phyloP scores from a whole-genome alignment of 2,113 vertebrate species.

The Puma concolor region DNA sequence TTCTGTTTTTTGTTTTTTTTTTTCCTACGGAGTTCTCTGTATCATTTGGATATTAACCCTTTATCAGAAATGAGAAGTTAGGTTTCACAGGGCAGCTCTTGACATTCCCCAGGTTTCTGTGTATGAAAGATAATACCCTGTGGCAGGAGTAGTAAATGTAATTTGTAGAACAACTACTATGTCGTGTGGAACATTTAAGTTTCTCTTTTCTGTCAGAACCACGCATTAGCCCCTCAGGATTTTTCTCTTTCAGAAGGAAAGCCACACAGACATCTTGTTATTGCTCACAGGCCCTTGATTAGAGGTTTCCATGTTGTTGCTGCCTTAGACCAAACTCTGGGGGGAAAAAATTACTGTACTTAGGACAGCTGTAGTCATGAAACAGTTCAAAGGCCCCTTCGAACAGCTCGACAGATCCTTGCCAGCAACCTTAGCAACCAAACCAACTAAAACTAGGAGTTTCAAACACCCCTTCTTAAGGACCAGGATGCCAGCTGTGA shows the following conservation, averaged over 20 bases:
- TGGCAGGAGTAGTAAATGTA: not conserved
- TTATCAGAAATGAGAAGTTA: not conserved
- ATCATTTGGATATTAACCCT: not conserved
- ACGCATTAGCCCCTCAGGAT: not conserved
- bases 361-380: not conserved
- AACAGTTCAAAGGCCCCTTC: not conserved
- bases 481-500: not conserved
- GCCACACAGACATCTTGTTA: not conserved
- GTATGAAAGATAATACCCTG: not conserved
- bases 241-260: not conserved
- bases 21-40: not conserved
- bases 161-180: not conserved
- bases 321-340: not conserved
- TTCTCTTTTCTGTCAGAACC: not conserved
- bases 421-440: slow-evolving; percentile 18
- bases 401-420: not conserved
- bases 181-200: not conserved
- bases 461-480: not conserved
- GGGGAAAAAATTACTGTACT: not conserved
- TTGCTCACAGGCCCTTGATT: not conserved
- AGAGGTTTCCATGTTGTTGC: not conserved
- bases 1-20: not conserved
- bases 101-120: not conserved
- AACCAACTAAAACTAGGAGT: not conserved
- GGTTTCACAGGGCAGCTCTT: not conserved